Evolutionary conservation across 2,113 vertebrate species (phyloP).

Genomic region (Strix uralensis): DNA sequence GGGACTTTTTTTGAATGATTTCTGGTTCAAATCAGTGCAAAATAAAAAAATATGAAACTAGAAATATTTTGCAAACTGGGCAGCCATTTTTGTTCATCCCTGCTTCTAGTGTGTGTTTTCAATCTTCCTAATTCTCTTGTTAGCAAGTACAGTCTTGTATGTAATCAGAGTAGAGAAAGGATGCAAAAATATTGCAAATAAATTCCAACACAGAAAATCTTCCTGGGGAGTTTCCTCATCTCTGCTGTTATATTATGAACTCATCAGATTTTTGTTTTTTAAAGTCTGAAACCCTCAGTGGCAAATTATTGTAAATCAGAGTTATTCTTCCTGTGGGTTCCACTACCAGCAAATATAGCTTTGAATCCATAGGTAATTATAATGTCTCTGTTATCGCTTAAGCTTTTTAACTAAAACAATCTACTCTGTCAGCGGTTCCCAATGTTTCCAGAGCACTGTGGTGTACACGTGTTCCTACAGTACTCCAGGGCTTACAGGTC

Average conservation of each 20-base stretch:
- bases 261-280: background rate
- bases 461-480: background rate
- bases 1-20: background rate
- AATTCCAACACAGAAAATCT: background rate
- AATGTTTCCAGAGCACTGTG: background rate
- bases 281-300: slow-evolving; percentile 1
- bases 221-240: background rate
- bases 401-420: background rate
- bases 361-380: slow-evolving; percentile 34
- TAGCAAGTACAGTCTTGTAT: background rate
- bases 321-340: background rate
- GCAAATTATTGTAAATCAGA: slow-evolving; percentile 14
- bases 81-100: background rate
- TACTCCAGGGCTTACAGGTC: slow-evolving; percentile 38
- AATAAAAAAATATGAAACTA: background rate
- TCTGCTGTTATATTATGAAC: background rate
- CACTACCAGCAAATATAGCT: background rate
- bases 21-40: background rate
- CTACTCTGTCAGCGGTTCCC: background rate
- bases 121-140: background rate
- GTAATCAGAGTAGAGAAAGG: background rate
- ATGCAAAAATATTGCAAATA: background rate
- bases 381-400: background rate
- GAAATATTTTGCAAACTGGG: background rate
- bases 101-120: background rate